phyloP scores from a whole-genome alignment of 1,140 invertebrate genomes.

The Dreissena polymorpha region DNA sequence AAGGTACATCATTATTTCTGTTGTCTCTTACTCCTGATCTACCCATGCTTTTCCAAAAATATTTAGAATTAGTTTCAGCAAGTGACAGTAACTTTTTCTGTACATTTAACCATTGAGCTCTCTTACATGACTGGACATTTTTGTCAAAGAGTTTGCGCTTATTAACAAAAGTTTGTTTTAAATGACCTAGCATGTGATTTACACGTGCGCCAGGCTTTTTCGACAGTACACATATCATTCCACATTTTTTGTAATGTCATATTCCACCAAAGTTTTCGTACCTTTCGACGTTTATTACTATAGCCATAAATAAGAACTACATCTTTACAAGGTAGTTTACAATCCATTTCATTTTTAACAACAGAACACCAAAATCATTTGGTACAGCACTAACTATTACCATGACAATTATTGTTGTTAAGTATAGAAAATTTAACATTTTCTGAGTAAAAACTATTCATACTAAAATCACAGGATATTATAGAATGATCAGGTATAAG shows the following conservation, averaged over 20 bases:
- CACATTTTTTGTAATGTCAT: constrained; percentile 5
- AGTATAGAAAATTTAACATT: not conserved
- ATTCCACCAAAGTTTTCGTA: constrained; percentile 23
- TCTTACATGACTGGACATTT: not conserved
- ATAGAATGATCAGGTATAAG: constrained; percentile 7
- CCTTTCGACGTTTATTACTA: no score
- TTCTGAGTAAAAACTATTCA: not conserved
- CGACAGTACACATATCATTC: constrained; percentile 10
- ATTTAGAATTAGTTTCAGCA: not conserved
- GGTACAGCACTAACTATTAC: not conserved
- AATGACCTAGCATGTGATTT: no score
- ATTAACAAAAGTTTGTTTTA: no score
- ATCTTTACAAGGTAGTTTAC: not conserved
- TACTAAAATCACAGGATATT: not conserved
- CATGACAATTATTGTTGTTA: not conserved
- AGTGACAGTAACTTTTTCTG: no score
- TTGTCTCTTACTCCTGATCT: not conserved
- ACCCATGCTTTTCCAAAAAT: constrained; percentile 15
- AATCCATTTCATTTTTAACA: constrained; percentile 3
- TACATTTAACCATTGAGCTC: not conserved
- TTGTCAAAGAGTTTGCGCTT: not conserved
- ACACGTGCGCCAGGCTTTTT: not conserved
- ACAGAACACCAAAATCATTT: not conserved
- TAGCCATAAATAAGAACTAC: not conserved
- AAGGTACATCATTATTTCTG: no score